Percentiles rank a stretch among this genome's conserved stretches.
Conservation (phyloP, 2,113 vertebrate species). For the Desmodus rotundus region DNA sequence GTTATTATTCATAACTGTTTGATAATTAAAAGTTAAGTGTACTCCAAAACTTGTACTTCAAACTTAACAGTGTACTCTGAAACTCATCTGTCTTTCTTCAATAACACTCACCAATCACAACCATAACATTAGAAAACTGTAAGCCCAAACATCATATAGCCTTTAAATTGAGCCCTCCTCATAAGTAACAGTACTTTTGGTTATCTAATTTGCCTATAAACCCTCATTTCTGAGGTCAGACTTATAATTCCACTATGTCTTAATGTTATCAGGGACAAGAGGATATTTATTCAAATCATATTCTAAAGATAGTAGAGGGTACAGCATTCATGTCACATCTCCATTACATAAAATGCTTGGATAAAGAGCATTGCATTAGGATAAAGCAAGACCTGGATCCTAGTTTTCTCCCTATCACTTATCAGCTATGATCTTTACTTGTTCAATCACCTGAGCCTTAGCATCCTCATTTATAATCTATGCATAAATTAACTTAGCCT, state of each 20-base stretch:
- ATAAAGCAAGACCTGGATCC: background rate
- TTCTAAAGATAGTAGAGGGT: background rate
- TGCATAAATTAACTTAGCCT: background rate
- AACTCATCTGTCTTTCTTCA: background rate
- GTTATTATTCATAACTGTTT: conserved; percentile 32
- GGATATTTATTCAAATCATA: background rate
- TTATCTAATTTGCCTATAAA: background rate
- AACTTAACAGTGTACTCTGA: background rate
- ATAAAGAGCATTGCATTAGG: background rate
- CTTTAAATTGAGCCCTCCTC: background rate
- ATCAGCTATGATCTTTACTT: background rate
- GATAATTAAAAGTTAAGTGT: background rate
- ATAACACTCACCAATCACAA: background rate
- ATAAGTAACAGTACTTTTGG: background rate
- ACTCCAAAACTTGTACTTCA: background rate
- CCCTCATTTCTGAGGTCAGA: background rate
- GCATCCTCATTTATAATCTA: background rate
- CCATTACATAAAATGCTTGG: background rate
- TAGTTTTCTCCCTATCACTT: background rate
- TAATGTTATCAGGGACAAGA: background rate
- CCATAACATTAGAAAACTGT: background rate
- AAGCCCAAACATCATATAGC: background rate
- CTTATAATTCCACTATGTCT: background rate
- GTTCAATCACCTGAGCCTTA: background rate
- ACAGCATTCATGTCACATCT: background rate